These are phyloP conservation scores for Patella depressa DNA, from an alignment of 2,888 invertebrate species.

Conservation along the genomic window DNA sequence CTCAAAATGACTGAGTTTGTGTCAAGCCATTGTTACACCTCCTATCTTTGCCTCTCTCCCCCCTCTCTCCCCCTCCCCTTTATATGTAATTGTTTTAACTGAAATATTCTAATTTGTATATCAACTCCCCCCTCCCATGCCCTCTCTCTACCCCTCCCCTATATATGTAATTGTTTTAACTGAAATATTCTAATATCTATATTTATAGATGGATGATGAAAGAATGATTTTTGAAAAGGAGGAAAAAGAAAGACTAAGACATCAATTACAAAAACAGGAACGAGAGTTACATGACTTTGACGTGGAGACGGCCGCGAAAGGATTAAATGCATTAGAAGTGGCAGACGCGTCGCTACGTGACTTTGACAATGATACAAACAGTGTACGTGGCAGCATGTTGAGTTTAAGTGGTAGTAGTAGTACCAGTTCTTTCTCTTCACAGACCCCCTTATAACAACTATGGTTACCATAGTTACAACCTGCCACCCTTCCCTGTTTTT, in stretches of 20 bases:
- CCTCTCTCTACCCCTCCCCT: not conserved
- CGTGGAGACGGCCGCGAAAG: conserved; percentile 91
- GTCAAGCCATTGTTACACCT: not conserved
- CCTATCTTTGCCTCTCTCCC: conserved; percentile 14
- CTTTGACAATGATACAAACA: conserved; percentile 81
- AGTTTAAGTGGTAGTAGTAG: conserved; percentile 96
- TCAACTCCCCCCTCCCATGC: not conserved
- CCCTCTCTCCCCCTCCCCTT: conserved; percentile 1
- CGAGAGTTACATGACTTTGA: conserved; percentile 94
- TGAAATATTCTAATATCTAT: not conserved
- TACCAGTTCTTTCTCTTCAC: conserved; percentile 74
- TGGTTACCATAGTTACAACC: too few species aligned
- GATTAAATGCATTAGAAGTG: conserved; percentile 92
- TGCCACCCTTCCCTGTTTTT: too few species aligned
- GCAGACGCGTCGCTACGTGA: conserved; percentile 91
- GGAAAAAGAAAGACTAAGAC: conserved; percentile 88
- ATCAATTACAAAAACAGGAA: conserved; percentile 90
- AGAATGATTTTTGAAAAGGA: conserved; percentile 92
- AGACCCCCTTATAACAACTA: conserved; percentile 42
- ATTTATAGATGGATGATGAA: conserved; percentile 89
- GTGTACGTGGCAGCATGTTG: conserved; percentile 91
- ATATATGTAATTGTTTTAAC: conserved; percentile 15
- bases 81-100: conserved; percentile 14
- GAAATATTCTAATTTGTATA: not conserved
- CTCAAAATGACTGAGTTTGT: too few species aligned